phyloP scores from a whole-genome alignment of 2,888 invertebrate species.

The Agriotes lineatus region DNA sequence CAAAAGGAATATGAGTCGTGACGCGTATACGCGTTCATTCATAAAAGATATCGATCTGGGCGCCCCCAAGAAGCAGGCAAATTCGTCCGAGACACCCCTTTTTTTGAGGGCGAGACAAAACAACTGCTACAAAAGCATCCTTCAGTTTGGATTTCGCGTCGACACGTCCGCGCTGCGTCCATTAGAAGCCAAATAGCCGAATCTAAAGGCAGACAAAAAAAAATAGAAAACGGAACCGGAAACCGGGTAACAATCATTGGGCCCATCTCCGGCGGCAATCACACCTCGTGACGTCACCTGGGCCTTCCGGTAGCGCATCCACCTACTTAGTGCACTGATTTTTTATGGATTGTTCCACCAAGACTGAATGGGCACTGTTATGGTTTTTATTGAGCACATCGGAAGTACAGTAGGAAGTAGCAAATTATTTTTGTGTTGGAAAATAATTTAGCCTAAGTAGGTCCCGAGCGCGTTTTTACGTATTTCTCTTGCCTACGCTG shows the following conservation, averaged over 20 bases:
- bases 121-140: constrained; percentile 13
- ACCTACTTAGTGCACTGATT: constrained; percentile 37
- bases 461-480: not conserved
- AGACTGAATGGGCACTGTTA: constrained; percentile 23
- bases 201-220: constrained; percentile 23
- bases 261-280: constrained; percentile 64
- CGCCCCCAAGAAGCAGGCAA: constrained; percentile 19
- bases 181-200: constrained; percentile 14
- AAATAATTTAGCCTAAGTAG: constrained; percentile 4
- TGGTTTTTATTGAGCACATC: constrained; percentile 13
- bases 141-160: constrained; percentile 17
- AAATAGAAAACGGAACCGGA: constrained; percentile 61
- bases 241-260: constrained; percentile 61
- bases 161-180: not conserved
- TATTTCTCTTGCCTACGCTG: not conserved
- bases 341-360: constrained; percentile 24
- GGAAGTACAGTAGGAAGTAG: constrained; percentile 23
- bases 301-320: constrained; percentile 56
- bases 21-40: constrained; percentile 22
- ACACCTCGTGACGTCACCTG: constrained; percentile 61
- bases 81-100: constrained; percentile 32
- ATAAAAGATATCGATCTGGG: constrained; percentile 31
- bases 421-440: constrained; percentile 10
- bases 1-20: too few relatives aligned
- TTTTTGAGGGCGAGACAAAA: constrained; percentile 25